phyloP scores from a whole-genome alignment of 2,888 invertebrate species.

The Griposia aprilina region DNA sequence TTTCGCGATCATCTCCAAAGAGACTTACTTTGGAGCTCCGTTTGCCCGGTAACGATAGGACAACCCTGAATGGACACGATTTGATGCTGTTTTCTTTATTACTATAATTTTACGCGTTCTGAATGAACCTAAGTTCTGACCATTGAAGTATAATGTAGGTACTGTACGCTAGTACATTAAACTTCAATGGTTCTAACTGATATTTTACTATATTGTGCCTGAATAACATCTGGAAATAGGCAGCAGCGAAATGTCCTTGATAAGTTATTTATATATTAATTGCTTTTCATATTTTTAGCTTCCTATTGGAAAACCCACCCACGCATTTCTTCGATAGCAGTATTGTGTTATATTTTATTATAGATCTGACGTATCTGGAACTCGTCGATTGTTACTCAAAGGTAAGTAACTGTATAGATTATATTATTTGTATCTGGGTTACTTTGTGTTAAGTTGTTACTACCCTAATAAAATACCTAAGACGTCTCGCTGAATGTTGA shows the following conservation, averaged over 20 bases:
- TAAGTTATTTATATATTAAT: neutral
- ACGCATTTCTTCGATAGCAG: constrained; percentile 22
- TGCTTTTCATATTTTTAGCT: constrained; percentile 13
- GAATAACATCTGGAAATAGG: neutral
- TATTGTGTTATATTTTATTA: constrained; percentile 16
- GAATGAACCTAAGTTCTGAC: neutral
- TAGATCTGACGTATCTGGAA: constrained; percentile 6
- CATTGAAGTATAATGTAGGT: too few species aligned
- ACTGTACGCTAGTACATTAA: too few species aligned
- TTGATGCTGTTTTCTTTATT: neutral
- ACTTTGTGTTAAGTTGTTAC: neutral
- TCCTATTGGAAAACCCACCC: neutral
- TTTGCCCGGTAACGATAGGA: neutral
- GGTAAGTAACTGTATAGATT: too few species aligned
- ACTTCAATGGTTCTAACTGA: neutral
- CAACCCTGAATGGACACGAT: neutral
- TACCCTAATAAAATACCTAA: neutral
- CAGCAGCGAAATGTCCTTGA: neutral
- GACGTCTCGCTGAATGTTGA: neutral
- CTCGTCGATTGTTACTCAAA: neutral
- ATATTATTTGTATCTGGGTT: neutral
- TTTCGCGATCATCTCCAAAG: neutral
- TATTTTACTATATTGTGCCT: neutral
- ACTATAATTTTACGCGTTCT: neutral
- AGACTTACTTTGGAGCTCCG: neutral